These are phyloP conservation scores for Eupithecia pulchellata DNA, from an alignment of 2,888 invertebrate genomes.

Conservation along the genomic window DNA sequence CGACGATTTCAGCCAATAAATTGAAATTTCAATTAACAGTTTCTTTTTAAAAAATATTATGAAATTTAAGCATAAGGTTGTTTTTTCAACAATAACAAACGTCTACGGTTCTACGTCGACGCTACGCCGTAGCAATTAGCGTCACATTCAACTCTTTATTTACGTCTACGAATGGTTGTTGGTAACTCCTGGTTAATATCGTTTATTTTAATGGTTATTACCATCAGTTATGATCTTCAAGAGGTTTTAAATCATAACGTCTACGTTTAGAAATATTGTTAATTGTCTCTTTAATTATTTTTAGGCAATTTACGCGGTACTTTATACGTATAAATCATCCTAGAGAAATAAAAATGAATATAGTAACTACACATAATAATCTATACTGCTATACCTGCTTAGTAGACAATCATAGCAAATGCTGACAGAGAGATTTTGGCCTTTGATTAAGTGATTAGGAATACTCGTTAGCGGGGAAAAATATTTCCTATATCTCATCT, in stretches of 20 bases:
- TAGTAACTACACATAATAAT: background rate
- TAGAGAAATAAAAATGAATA: background rate
- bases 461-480: background rate
- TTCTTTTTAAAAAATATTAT: background rate
- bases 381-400: background rate
- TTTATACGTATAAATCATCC: background rate
- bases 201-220: constrained; percentile 40
- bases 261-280: background rate
- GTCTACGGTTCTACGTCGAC: constrained; percentile 49
- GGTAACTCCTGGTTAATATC: constrained; percentile 33
- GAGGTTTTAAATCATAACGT: background rate
- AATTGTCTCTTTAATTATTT: background rate
- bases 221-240: constrained; percentile 1
- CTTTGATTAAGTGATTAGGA: background rate
- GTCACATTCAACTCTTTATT: constrained; percentile 62
- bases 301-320: background rate
- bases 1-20: background rate
- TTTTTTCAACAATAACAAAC: constrained; percentile 39
- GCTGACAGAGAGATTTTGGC: background rate
- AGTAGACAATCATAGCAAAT: background rate
- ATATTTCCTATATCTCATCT: background rate
- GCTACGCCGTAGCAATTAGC: constrained; percentile 65
- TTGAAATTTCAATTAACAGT: background rate
- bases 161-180: constrained; percentile 49
- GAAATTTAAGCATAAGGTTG: background rate